Percentiles rank a stretch among this genome's conserved stretches.
These are phyloP conservation scores for Exocentrus adspersus DNA, from an alignment of 2,888 invertebrate genomes.

Conservation along the genomic window DNA sequence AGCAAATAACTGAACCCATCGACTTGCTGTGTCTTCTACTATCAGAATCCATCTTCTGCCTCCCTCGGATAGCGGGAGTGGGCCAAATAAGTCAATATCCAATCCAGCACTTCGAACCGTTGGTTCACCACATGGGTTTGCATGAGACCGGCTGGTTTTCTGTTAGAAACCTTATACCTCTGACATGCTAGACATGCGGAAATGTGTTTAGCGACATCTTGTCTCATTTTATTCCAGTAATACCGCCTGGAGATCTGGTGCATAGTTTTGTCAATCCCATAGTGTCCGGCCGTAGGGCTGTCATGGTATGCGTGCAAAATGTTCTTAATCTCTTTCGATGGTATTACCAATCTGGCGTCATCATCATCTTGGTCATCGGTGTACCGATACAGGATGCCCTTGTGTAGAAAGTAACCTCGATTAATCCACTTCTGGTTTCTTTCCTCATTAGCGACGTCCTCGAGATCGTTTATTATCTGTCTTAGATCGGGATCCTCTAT, in stretches of 20 bases:
- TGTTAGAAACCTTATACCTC: background rate
- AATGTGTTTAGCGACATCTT: conserved; percentile 28
- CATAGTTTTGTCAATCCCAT: conserved; percentile 36
- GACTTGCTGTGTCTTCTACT: conserved; percentile 14
- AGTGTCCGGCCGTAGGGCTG: conserved; percentile 43
- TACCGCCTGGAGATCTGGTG: conserved; percentile 32
- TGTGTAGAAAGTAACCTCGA: background rate
- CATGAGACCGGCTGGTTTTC: background rate
- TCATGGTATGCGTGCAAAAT: conserved; percentile 32
- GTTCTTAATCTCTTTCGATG: background rate
- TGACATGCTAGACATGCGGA: background rate
- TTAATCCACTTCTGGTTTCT: background rate
- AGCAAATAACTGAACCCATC: conserved; percentile 18
- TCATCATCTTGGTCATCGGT: background rate
- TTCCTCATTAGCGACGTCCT: background rate
- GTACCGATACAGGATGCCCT: conserved; percentile 10
- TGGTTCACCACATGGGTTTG: conserved; percentile 10
- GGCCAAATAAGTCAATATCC: conserved; percentile 39
- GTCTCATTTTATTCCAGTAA: conserved; percentile 39
- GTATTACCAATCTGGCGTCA: background rate
- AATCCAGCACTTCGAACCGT: conserved; percentile 34
- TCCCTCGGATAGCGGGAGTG: conserved; percentile 19
- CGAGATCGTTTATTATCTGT: background rate
- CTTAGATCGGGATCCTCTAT: background rate
- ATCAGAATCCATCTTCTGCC: too few relatives aligned